These are phyloP conservation scores for Drosophila elegans DNA, from an alignment of 1,140 invertebrate species.

Conservation along the genomic window DNA sequence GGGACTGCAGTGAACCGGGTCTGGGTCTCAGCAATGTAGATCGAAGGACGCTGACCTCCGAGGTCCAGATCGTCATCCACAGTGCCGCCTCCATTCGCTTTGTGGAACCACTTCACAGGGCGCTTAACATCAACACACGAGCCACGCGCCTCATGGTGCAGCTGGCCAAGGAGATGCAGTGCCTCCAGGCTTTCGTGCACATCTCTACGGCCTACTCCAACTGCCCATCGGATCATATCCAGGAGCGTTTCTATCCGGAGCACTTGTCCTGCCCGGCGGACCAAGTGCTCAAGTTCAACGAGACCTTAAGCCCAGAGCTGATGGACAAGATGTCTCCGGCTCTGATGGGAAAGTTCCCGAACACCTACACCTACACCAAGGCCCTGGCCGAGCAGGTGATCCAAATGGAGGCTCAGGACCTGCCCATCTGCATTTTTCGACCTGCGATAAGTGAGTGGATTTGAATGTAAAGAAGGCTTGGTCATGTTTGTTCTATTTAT, in stretches of 20 bases:
- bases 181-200: constrained; percentile 88
- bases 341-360: constrained; percentile 89
- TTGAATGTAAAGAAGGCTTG: too few relatives aligned
- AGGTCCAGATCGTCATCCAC: constrained; percentile 91
- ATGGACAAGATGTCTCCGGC: constrained; percentile 87
- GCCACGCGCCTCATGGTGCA: constrained; percentile 86
- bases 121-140: constrained; percentile 87
- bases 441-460: constrained; percentile 88
- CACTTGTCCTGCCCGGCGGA: constrained; percentile 87
- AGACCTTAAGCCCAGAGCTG: constrained; percentile 86
- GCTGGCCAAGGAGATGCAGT: constrained; percentile 87
- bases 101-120: constrained; percentile 90
- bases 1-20: constrained; percentile 86
- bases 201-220: constrained; percentile 91
- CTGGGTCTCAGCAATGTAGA: constrained; percentile 89
- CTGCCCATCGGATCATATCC: constrained; percentile 87
- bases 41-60: constrained; percentile 25
- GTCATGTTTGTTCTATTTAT: too few relatives aligned
- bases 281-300: constrained; percentile 87
- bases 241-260: constrained; percentile 90
- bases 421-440: constrained; percentile 91
- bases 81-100: constrained; percentile 93
- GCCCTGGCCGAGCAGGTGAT: constrained; percentile 91
- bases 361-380: constrained; percentile 94
- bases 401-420: constrained; percentile 86